Percentiles rank a stretch among this genome's conserved stretches.
Evolutionary conservation across 92 coral and sea anemone species (phyloP).

Genomic region (Zoanthus solanderi): DNA sequence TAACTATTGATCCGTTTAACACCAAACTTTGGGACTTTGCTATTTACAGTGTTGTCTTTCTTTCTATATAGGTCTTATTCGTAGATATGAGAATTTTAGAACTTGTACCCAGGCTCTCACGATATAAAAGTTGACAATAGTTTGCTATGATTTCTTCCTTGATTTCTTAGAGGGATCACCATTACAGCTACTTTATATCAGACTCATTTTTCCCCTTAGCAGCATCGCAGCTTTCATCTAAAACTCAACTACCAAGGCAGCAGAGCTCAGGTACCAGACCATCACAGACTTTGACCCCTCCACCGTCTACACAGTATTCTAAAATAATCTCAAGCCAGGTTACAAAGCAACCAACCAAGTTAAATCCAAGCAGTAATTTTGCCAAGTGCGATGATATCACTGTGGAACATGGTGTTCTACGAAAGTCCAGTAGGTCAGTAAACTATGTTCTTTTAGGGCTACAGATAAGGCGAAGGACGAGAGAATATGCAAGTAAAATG

Average conservation of each 20-base stretch:
- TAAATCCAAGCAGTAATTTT: conserved; percentile 56
- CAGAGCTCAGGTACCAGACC: not conserved
- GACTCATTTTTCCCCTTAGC: not conserved
- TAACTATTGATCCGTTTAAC: too few species aligned
- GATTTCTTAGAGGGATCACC: conserved; percentile 25
- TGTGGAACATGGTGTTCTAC: conserved; percentile 70
- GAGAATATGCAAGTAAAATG: too few species aligned
- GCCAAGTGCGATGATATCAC: conserved; percentile 81
- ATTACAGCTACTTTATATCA: not conserved
- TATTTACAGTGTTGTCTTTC: too few species aligned
- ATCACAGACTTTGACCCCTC: not conserved
- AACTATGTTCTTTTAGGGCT: not conserved
- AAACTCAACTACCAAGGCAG: not conserved
- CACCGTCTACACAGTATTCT: not conserved
- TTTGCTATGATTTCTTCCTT: not conserved
- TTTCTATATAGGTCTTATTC: too few species aligned
- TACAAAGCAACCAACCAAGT: conserved; percentile 39
- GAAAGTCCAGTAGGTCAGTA: conserved; percentile 38
- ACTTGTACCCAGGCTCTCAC: too few species aligned
- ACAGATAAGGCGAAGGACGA: too few species aligned
- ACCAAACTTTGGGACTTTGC: too few species aligned
- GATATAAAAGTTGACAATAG: not conserved
- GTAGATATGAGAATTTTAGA: too few species aligned
- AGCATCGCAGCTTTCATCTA: not conserved
- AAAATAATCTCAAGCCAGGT: conserved; percentile 26